Evolutionary conservation across 2,888 invertebrate genomes (phyloP), one percentile per base, ranked within the genome.

Genomic region (Patella caerulea): DNA sequence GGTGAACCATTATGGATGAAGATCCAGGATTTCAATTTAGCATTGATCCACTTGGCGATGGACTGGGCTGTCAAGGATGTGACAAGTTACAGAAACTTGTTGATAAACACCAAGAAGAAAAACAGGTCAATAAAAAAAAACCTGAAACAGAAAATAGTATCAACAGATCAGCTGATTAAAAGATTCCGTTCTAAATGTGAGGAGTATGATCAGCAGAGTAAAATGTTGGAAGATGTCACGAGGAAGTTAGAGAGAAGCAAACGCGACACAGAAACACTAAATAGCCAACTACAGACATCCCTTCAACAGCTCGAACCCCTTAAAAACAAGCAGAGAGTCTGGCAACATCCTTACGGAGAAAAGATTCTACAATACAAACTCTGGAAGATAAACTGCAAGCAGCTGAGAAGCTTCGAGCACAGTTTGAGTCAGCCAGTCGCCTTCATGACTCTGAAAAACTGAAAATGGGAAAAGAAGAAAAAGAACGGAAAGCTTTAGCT

Each of bases 191-290:
- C 65, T 12, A 65, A 65, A 24, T 65, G 65, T 17, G 65, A 65
- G 14, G 65, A 65, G 24, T 65, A 65, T 65, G 65, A 65, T 19
- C 65, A 65, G 24, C 65, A 65, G 24, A 65, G 65, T 19, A 65
- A 65, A 65, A 65, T 65, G 65, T 65, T 65, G 14, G 65, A 65
- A 19, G 65, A 65, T 65, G 65, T 65, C 19, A 65, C 65, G 24
- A 65, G 65, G 14, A 65, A 65, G 14, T 24, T 65, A 24, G 65
- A 65, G 19, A 65, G 65, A 65, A 24, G 19, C 24, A 65, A 65
- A 65, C 19, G 65, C 19, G 24, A 65, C 11, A 65, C 65, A 0
- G 65, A 65, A 24, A 65, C 65, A 11, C 14, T 65, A 65, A 24
- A 65, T 24, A 65, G 15, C 19, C 65, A 65, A 19, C 14, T 65